Percentiles rank a stretch among this genome's conserved stretches.
Conservation (phyloP, 2,113 vertebrate species). For the Cercopithecus mona region DNA sequence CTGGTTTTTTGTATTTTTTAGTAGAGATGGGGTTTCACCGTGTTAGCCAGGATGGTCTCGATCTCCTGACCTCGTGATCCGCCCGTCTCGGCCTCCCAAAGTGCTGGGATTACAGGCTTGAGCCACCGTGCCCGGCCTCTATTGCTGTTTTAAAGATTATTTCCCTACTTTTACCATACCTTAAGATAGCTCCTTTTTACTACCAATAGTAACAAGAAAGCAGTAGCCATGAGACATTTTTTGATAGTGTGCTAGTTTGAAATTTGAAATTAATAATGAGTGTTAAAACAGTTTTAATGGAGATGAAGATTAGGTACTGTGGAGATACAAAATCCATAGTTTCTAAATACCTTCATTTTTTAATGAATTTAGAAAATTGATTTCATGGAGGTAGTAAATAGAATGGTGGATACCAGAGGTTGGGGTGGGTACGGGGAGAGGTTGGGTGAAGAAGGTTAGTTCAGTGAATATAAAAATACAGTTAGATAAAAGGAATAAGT, state of each 20-base stretch:
- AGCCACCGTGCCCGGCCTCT: not conserved
- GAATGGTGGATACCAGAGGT: not conserved
- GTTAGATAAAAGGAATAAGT: not conserved
- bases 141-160: not conserved
- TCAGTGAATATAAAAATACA: not conserved
- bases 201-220: slow-evolving; percentile 14
- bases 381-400: not conserved
- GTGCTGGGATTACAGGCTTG: too few relatives aligned
- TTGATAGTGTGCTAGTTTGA: slow-evolving; percentile 4
- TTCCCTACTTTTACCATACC: not conserved
- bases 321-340: not conserved
- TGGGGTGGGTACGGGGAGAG: not conserved
- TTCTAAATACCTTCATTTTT: slow-evolving; percentile 27
- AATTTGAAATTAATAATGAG: not conserved
- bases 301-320: not conserved
- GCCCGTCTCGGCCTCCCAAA: too few relatives aligned
- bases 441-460: not conserved
- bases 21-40: too few relatives aligned
- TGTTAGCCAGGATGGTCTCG: too few relatives aligned
- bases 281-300: not conserved
- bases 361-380: not conserved
- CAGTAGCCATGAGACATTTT: not conserved
- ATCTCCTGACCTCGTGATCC: too few relatives aligned
- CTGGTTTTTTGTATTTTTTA: too few relatives aligned
- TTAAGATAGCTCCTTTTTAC: not conserved